Base-by-base conservation (phyloP, 2,888 invertebrate genomes). In the Zaprionus bogoriensis region DNA sequence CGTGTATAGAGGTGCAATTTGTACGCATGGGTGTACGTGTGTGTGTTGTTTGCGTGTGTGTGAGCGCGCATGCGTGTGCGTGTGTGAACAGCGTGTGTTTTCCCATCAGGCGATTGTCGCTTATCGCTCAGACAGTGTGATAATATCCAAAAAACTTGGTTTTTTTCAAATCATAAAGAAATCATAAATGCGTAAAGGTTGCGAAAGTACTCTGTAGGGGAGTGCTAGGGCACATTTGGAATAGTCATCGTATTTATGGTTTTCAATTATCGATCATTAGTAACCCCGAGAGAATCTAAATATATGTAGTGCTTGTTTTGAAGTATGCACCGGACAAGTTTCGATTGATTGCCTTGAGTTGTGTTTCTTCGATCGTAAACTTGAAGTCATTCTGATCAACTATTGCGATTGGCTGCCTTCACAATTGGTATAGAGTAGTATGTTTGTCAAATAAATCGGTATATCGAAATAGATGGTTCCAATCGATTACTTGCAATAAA, bases 101-200 rank as follows among this genome's bases (percentile, higher is more conserved):
- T 47, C 42, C 48, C 48, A 52, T 32, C 39, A 44, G 50, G 22
- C 58, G 54, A 59, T 65, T 47, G n/a, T n/a, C n/a, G 12, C 58
- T 75, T 71, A 75, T 71, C 59, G 23, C 6, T 46, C 19, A 19
- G 10, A 4, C 23, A 9, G 47, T 41, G 65, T 41, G 65, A 70
- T 75, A 69, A 54, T 74, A 64, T 75, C 71, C 27, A n/a, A 52
- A 48, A 52, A 25, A n/a, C 36, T 22, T 5, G 27, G 19, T 50
- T 53, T 36, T 30, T 36, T 10, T 22, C 19, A 19, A 44, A 52
- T 44, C 50, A 47, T 17, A 23, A 42, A 50, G 32, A 17, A 9
- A 41, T 57, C n/a, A 39, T 9, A 32, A 27, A 48, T 50, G 19
- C 22, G 22, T 17, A 7, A 23, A 20, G n/a, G 36, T 5, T 28